Percentiles rank a stretch among this genome's conserved stretches.
Conservation (phyloP, 2,113 vertebrate species). For the Sisor rabdophorus region DNA sequence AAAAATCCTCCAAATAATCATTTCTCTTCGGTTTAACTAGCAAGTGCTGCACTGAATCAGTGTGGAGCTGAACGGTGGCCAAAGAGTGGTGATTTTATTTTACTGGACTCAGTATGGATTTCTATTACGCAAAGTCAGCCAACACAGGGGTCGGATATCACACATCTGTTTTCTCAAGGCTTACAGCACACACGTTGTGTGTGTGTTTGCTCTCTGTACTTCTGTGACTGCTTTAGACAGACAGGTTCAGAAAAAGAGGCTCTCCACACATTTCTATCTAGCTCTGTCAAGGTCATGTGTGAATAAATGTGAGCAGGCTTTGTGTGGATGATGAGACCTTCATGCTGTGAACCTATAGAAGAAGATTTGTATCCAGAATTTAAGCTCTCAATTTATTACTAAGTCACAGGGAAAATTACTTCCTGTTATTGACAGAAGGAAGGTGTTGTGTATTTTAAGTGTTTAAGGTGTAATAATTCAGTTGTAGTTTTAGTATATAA, state of each 20-base stretch:
- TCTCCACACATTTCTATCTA: background rate
- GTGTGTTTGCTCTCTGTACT: background rate
- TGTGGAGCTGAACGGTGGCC: background rate
- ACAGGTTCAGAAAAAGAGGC: slow-evolving; percentile 16
- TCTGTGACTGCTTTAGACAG: background rate
- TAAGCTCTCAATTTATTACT: background rate
- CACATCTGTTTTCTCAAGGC: slow-evolving; percentile 3
- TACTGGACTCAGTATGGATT: slow-evolving; percentile 34
- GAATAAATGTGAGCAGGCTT: slow-evolving; percentile 7
- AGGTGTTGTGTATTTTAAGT: background rate
- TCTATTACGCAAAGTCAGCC: slow-evolving; percentile 8
- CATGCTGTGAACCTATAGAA: background rate
- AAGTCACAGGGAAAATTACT: no score
- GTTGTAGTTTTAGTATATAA: no score
- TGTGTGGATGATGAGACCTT: background rate
- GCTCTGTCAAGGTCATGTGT: slow-evolving; percentile 22
- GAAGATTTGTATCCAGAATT: background rate
- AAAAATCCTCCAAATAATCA: background rate
- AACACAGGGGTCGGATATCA: background rate
- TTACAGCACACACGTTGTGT: background rate
- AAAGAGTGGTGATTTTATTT: slow-evolving; percentile 29
- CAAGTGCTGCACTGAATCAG: slow-evolving; percentile 5
- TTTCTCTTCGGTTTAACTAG: background rate
- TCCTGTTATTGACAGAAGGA: no score
- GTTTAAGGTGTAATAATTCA: background rate